Evolutionary conservation across 2,113 vertebrate species (phyloP).

Genomic region (Crotophaga sulcirostris): DNA sequence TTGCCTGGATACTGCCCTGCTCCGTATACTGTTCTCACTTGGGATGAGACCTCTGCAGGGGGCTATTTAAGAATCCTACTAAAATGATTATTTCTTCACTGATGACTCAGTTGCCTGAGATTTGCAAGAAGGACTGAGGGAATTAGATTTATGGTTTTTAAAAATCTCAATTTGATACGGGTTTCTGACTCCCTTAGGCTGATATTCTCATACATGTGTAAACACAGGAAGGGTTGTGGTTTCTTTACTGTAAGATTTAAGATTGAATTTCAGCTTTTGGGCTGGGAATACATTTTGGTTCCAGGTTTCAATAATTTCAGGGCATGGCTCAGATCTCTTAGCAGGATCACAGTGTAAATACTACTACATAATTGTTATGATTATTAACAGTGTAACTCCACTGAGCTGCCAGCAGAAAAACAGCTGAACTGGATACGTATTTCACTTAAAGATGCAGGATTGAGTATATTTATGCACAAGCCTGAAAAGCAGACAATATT

Average conservation of each 20-base stretch:
- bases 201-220: not conserved
- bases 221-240: not conserved
- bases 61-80: not conserved
- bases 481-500: not conserved
- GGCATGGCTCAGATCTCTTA: not conserved
- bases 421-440: not conserved
- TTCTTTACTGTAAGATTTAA: not conserved
- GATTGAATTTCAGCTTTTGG: not conserved
- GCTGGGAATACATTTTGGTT: not conserved
- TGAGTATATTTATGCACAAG: not conserved
- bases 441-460: constrained; percentile 29
- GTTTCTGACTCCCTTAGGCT: not conserved
- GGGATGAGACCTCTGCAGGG: not conserved
- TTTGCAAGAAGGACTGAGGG: not conserved
- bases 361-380: not conserved
- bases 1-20: not conserved
- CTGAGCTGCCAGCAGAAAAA: not conserved
- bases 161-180: not conserved
- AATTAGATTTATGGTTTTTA: not conserved
- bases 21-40: not conserved
- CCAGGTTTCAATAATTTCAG: not conserved
- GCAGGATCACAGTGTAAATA: not conserved
- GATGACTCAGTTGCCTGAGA: not conserved
- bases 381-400: not conserved
- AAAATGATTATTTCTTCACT: not conserved